Evolutionary conservation across 2,888 invertebrate species (phyloP), one percentile per base, ranked within the genome.

Genomic region (Athrips mouffetella): DNA sequence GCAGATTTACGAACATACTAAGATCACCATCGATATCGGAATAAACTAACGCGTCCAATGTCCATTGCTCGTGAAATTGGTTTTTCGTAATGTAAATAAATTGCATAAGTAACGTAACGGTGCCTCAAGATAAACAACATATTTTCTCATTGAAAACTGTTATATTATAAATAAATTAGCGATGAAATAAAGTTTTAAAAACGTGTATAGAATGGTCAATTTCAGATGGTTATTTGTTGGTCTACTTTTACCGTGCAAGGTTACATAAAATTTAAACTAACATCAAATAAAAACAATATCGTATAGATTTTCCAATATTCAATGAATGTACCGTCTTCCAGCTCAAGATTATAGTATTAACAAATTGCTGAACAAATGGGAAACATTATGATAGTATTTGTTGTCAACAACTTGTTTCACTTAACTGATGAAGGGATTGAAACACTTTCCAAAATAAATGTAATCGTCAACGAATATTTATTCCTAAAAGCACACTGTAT

Each of bases 21-120:
- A 71, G 72, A 29, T 13, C 69, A 65, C 69, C 71, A 70, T 67
- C 65, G 70, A 74, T 65, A 76, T 68, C 73, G 60, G 57, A 63
- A 72, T 70, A n/a, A 65, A 69, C 37, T 62, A 77, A 80, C 75
- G 81, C 85, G 84, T 85, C 84, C 85, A 83, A 76, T 44, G 84
- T 85, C 84, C 85, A 83, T 76, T 44, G 30, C 70, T 67, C 72
- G 73, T 70, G 61, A 70, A 37, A 63, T 63, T 61, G 66, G 65
- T 72, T 73, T 70, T 73, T 69, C 65, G 60, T 68, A 64, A 63
- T 69, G 61, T 73, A 71, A 70, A 70, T 66, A 70, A 60, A 58
- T 65, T 61, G 64, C 76, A 70, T 71, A 68, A 60, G 55, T 55
- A 66, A 73, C 69, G 68, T 69, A 76, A 75, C 71, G 79, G 83